Evolutionary conservation across 2,888 invertebrate genomes (phyloP), one percentile per base, ranked within the genome.

Genomic region (Dromius quadrimaculatus): DNA sequence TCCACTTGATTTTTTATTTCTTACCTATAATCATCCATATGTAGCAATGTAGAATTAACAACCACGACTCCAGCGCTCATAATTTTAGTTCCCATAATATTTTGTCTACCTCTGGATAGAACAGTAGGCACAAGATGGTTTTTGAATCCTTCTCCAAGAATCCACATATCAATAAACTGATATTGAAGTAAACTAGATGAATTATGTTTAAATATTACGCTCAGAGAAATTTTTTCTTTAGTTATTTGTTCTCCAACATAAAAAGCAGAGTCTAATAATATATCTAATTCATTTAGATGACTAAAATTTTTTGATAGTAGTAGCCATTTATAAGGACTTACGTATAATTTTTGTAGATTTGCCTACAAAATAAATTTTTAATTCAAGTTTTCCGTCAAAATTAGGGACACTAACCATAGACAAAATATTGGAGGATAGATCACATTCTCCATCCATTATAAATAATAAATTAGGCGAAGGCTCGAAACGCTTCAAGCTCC

Each of bases 1-100:
- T 6, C 4, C 32, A n/a, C n/a, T n/a, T n/a, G n/a, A 23, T 28
- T 28, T 2, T 50, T 50, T 22, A n/a, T n/a, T 17, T 57, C 17
- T 72, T 73, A 80, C 80, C 79, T 76, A 73, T 81, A 83, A 77
- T 85, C 85, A 54, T 79, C 80, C 54, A 85, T 74, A 76, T 85
- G 84, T 73, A 83, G 78, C 17, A 81, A 66, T 1, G 83, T 80
- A 47, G 83, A 79, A 1, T 78, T 77, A 74, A 83, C 77, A 2
- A 81, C 80, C 45, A 84, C 71, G n/a, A 81, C 81, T 62, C 76
- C 75, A 5, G 79, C 78, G 5, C 78, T 74, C 11, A 74, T 78
- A 3, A 82, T 36, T 11, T 65, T 62, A 9, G 74, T 66, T 22
- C 79, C 78, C 71, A 76, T 75, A 17, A 82, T 72, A 75, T 79